phyloP scores from a whole-genome alignment of 2,113 vertebrate genomes.

The Limanda limanda region DNA sequence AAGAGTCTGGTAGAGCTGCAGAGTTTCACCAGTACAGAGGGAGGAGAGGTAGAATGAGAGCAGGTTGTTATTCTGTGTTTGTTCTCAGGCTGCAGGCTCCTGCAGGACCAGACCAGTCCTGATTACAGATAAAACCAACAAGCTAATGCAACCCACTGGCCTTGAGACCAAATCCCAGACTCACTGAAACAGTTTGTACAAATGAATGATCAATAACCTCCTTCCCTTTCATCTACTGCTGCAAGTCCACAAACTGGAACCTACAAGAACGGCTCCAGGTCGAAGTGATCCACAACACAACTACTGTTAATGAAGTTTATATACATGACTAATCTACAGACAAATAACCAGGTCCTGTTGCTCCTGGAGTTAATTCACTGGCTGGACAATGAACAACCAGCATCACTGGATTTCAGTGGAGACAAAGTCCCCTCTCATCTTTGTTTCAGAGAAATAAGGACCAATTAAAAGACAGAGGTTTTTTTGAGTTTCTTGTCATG shows the following conservation, averaged over 20 bases:
- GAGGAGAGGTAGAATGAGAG: not conserved
- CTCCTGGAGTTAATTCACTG: not conserved
- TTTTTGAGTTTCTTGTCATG: no score
- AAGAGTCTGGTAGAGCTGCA: not conserved
- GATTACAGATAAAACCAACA: slow-evolving; percentile 30
- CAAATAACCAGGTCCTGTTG: no score
- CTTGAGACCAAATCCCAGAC: slow-evolving; percentile 28
- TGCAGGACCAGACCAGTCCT: slow-evolving; percentile 32
- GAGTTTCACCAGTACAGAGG: not conserved
- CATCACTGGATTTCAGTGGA: not conserved
- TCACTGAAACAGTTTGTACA: not conserved
- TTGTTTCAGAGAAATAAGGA: not conserved
- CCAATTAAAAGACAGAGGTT: no score
- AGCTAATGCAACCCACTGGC: slow-evolving; percentile 38
- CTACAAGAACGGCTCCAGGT: not conserved
- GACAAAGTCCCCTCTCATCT: not conserved
- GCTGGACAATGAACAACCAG: not conserved
- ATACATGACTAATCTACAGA: no score
- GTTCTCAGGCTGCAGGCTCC: slow-evolving; percentile 29
- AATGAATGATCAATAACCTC: slow-evolving; percentile 3
- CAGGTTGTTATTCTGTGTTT: not conserved
- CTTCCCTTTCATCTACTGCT: no score
- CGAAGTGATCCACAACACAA: no score
- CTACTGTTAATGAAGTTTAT: no score
- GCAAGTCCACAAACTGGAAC: not conserved